These are phyloP conservation scores for Leucoraja erinaceus DNA, from an alignment of 2,113 vertebrate genomes.

Conservation along the genomic window DNA sequence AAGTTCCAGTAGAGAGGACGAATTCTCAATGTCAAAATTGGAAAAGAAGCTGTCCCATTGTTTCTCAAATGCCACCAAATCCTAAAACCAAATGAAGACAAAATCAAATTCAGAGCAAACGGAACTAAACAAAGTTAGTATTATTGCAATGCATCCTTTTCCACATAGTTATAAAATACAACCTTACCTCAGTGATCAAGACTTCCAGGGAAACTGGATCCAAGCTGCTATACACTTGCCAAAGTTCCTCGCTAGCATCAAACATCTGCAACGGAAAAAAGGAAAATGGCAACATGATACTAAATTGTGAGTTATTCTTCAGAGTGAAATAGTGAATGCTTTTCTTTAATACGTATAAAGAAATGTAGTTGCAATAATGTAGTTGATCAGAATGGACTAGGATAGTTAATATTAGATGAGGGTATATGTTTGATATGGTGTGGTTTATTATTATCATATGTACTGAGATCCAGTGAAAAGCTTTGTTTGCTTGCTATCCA, in stretches of 20 bases:
- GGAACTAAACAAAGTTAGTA: neutral
- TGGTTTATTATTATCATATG: too few relatives aligned
- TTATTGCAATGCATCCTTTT: neutral
- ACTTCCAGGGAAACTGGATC: slow-evolving; percentile 80
- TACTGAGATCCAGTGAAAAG: too few relatives aligned
- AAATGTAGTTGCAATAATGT: neutral
- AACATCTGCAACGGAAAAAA: slow-evolving; percentile 63
- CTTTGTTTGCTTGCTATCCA: too few relatives aligned
- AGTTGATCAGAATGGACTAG: neutral
- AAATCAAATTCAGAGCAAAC: neutral
- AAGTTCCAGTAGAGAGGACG: slow-evolving; percentile 81
- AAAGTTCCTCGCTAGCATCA: slow-evolving; percentile 82
- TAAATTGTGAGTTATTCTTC: neutral
- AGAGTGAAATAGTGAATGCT: too few relatives aligned
- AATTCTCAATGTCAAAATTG: slow-evolving; percentile 83
- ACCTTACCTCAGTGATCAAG: slow-evolving; percentile 75
- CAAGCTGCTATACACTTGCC: slow-evolving; percentile 79
- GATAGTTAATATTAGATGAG: neutral
- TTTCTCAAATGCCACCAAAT: slow-evolving; percentile 74
- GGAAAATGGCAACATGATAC: neutral
- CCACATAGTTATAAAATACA: neutral
- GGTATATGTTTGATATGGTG: neutral
- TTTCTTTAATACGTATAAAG: neutral
- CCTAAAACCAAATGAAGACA: slow-evolving; percentile 53
- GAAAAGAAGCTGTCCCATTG: slow-evolving; percentile 86